phyloP scores from a whole-genome alignment of 2,797 vertebrate species.

The Gobio occitaniae region DNA sequence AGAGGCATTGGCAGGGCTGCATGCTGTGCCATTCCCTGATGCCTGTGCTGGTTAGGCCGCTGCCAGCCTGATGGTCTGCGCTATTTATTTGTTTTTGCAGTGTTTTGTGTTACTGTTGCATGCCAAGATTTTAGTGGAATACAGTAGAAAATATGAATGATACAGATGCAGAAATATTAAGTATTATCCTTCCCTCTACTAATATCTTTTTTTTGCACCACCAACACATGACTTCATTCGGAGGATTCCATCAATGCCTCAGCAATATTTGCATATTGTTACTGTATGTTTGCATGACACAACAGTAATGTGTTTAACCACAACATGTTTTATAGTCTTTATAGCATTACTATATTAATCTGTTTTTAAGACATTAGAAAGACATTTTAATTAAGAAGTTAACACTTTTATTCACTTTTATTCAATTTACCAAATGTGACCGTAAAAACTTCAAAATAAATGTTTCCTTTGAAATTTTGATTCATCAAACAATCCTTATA shows the following conservation, averaged over 20 bases:
- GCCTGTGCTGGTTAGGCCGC: conserved; percentile 1
- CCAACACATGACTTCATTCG: background rate
- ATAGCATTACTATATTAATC: background rate
- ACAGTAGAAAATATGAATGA: background rate
- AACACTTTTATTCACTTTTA: background rate
- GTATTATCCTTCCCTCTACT: background rate
- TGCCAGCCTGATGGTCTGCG: conserved; percentile 47
- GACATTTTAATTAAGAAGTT: no score
- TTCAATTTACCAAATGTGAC: background rate
- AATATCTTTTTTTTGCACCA: background rate
- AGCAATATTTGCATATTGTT: background rate
- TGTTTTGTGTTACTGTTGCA: conserved; percentile 3
- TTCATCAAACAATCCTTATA: background rate
- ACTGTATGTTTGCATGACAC: background rate
- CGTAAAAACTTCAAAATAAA: background rate
- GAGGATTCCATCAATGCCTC: background rate
- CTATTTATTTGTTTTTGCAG: conserved; percentile 43
- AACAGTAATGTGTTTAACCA: background rate
- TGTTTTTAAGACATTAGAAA: background rate
- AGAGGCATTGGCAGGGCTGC: conserved; percentile 48
- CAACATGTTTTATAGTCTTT: background rate
- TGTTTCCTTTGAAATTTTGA: background rate
- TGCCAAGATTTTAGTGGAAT: background rate
- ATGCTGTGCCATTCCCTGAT: conserved; percentile 28
- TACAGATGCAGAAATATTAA: background rate